A percentile compares a stretch with the other conserved stretches of the same genome.
These are phyloP conservation scores for Onychostoma macrolepis DNA, from an alignment of 2,113 vertebrate species.

Conservation along the genomic window DNA sequence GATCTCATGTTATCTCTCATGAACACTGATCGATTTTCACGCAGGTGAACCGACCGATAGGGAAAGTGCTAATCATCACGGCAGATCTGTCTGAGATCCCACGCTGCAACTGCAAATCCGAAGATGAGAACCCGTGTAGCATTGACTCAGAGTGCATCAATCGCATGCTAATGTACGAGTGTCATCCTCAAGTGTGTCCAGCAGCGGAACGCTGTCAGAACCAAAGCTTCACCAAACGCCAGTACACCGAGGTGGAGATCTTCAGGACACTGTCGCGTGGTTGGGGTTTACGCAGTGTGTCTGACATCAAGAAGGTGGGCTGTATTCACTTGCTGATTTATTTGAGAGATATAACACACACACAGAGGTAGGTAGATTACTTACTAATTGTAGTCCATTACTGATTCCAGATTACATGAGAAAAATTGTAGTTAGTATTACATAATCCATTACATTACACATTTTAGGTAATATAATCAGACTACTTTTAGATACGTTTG, in stretches of 20 bases:
- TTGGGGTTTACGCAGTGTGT: constrained; percentile 89
- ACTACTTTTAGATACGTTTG: too few relatives aligned
- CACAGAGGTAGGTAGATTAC: too few relatives aligned
- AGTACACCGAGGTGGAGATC: constrained; percentile 93
- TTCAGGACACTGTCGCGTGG: constrained; percentile 90
- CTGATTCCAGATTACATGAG: too few relatives aligned
- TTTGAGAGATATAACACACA: not conserved
- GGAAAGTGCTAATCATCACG: constrained; percentile 95
- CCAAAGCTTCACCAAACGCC: constrained; percentile 93
- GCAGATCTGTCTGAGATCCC: constrained; percentile 95
- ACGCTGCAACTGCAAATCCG: constrained; percentile 94
- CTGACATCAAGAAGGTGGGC: constrained; percentile 91
- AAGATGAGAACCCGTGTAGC: constrained; percentile 93
- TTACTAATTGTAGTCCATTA: too few relatives aligned
- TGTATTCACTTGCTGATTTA: not conserved
- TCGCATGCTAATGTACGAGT: constrained; percentile 97
- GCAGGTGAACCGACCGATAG: constrained; percentile 91
- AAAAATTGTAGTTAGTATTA: too few relatives aligned
- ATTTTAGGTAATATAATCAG: too few relatives aligned
- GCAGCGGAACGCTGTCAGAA: constrained; percentile 92
- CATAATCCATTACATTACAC: too few relatives aligned
- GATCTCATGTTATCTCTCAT: not conserved
- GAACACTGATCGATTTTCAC: not conserved
- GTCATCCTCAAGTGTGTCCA: constrained; percentile 91
- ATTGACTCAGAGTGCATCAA: constrained; percentile 98